phyloP scores from a whole-genome alignment of 2,797 vertebrate species.

The Hippoglossus hippoglossus region DNA sequence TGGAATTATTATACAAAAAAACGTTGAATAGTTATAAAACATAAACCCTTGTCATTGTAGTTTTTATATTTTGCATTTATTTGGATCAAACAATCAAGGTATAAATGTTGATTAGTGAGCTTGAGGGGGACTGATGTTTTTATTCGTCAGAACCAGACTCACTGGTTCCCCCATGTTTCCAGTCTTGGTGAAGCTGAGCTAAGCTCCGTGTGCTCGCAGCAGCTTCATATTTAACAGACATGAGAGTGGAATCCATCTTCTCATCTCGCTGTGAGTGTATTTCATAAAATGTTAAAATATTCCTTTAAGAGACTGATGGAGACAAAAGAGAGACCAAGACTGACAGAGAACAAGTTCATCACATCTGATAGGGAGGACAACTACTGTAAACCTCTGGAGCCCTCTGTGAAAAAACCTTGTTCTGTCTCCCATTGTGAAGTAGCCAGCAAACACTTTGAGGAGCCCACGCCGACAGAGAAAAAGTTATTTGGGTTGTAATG shows the following conservation, averaged over 20 bases:
- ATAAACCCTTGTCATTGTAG: too few species aligned
- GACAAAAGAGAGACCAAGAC: conserved; percentile 8
- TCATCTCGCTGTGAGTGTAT: conserved; percentile 1
- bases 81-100: not conserved
- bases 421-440: conserved; percentile 73
- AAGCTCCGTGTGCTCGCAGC: not conserved
- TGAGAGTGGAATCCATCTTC: not conserved
- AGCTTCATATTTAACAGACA: conserved; percentile 6
- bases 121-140: not conserved
- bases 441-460: conserved; percentile 71
- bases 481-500: conserved; percentile 84
- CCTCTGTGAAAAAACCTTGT: conserved; percentile 61
- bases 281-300: conserved; percentile 14
- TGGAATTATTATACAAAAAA: too few species aligned
- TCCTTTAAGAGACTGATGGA: not conserved
- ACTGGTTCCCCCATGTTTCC: not conserved
- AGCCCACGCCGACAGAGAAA: conserved; percentile 63
- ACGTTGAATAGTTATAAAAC: not conserved
- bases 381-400: conserved; percentile 65
- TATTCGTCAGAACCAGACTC: not conserved
- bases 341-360: conserved; percentile 57
- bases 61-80: not conserved
- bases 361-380: conserved; percentile 50
- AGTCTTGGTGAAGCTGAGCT: not conserved
- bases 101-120: not conserved